These are phyloP conservation scores for Microctenopoma lineatum DNA, from an alignment of 2,797 vertebrate genomes.

Conservation along the genomic window DNA sequence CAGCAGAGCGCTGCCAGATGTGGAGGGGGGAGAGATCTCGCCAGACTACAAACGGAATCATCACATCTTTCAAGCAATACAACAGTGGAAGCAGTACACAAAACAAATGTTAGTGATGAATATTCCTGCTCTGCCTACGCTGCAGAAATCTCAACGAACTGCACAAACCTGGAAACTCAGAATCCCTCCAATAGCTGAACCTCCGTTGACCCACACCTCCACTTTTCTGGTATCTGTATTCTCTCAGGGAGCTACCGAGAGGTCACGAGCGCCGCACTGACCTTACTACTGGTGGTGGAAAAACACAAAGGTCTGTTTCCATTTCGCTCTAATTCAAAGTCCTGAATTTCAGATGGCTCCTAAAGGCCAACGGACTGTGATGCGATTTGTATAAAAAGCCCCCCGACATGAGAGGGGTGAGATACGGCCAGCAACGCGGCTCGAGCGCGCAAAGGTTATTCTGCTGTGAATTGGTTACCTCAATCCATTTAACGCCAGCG, in stretches of 20 bases:
- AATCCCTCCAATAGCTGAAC: constrained; percentile 3
- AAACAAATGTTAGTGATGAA: constrained; percentile 3
- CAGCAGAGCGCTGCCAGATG: constrained; percentile 50
- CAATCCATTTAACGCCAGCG: constrained; percentile 61
- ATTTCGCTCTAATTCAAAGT: constrained; percentile 33
- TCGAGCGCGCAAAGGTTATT: constrained; percentile 52
- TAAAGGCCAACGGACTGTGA: constrained; percentile 46
- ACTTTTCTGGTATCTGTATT: neutral
- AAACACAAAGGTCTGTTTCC: constrained; percentile 39
- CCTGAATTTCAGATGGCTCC: constrained; percentile 31
- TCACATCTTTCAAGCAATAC: constrained; percentile 11
- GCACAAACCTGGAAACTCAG: neutral
- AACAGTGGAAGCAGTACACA: constrained; percentile 9
- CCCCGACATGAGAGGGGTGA: constrained; percentile 47
- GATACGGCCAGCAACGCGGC: constrained; percentile 35
- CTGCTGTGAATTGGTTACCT: constrained; percentile 58
- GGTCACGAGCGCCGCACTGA: constrained; percentile 14
- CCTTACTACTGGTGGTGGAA: constrained; percentile 25
- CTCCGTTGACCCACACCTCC: neutral
- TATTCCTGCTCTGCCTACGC: neutral
- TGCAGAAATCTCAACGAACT: neutral
- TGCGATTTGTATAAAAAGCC: constrained; percentile 63
- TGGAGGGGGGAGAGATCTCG: constrained; percentile 27
- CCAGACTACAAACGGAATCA: constrained; percentile 37
- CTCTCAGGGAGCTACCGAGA: constrained; percentile 15